Conservation (phyloP, 2,888 invertebrate species). For the Diaprepes abbreviatus region DNA sequence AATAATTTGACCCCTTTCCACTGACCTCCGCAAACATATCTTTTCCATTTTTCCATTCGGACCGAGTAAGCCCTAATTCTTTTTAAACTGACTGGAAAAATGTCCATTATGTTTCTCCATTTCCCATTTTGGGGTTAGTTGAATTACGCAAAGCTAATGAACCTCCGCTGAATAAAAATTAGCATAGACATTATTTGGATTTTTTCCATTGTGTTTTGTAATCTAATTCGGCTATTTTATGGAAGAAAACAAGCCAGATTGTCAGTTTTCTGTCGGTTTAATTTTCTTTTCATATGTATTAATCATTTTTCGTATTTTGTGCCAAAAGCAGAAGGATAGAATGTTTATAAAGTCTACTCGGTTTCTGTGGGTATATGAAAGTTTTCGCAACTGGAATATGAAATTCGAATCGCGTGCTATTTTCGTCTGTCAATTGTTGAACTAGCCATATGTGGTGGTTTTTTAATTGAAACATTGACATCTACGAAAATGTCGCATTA, state of each 20-base stretch:
- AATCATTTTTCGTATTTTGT: too few relatives aligned
- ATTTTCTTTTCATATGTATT: not conserved
- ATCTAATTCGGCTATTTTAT: constrained; percentile 8
- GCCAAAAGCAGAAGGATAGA: too few relatives aligned
- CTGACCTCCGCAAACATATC: not conserved
- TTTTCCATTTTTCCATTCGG: constrained; percentile 5
- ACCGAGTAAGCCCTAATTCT: constrained; percentile 28
- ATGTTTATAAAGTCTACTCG: too few relatives aligned
- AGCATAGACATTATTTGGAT: constrained; percentile 37
- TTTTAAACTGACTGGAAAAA: constrained; percentile 40
- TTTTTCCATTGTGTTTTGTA: constrained; percentile 29
- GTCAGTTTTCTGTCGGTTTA: not conserved
- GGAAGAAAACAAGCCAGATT: not conserved
- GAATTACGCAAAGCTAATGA: constrained; percentile 41
- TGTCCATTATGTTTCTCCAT: constrained; percentile 36
- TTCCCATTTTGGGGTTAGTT: constrained; percentile 33
- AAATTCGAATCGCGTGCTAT: too few relatives aligned
- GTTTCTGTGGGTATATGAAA: too few relatives aligned
- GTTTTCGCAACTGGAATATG: too few relatives aligned
- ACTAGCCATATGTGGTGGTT: too few relatives aligned
- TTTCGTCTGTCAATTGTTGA: too few relatives aligned
- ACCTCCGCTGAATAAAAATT: constrained; percentile 40
- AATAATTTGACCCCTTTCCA: not conserved
- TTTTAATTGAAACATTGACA: too few relatives aligned
- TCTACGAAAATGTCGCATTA: too few relatives aligned